Conservation (phyloP, 2,113 vertebrate species). For the Zootoca vivipara region DNA sequence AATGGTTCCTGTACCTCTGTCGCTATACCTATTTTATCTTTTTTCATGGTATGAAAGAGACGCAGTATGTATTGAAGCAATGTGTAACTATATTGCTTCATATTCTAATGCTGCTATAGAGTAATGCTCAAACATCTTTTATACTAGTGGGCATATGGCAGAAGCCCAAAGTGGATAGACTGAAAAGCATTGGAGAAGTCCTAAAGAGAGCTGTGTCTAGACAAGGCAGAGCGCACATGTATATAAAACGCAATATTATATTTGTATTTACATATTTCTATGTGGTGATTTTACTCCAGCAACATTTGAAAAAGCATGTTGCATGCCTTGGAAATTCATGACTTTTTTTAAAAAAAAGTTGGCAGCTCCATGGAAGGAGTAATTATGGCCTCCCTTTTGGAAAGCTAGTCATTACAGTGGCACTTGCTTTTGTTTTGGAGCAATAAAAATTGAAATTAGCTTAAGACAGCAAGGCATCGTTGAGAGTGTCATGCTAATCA, state of each 20-base stretch:
- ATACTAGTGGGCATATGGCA: not conserved
- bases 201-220: constrained; percentile 10
- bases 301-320: constrained; percentile 14
- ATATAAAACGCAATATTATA: constrained; percentile 48
- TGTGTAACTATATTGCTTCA: not conserved
- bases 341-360: constrained; percentile 51
- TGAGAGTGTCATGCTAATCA: constrained; percentile 38
- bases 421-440: constrained; percentile 63
- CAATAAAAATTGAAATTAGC: constrained; percentile 59
- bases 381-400: constrained; percentile 59
- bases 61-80: not conserved
- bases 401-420: constrained; percentile 56
- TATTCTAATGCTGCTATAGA: too few species aligned
- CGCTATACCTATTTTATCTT: not conserved
- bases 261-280: constrained; percentile 31
- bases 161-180: not conserved
- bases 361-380: constrained; percentile 53
- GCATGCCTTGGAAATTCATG: constrained; percentile 34
- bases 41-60: not conserved
- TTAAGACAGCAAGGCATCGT: constrained; percentile 45
- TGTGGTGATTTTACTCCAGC: not conserved
- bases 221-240: constrained; percentile 9
- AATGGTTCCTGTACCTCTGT: not conserved
- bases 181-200: constrained; percentile 23
- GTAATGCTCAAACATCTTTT: constrained; percentile 19